Base-by-base conservation (phyloP, 1,140 invertebrate genomes). In the Drusus annulatus region DNA sequence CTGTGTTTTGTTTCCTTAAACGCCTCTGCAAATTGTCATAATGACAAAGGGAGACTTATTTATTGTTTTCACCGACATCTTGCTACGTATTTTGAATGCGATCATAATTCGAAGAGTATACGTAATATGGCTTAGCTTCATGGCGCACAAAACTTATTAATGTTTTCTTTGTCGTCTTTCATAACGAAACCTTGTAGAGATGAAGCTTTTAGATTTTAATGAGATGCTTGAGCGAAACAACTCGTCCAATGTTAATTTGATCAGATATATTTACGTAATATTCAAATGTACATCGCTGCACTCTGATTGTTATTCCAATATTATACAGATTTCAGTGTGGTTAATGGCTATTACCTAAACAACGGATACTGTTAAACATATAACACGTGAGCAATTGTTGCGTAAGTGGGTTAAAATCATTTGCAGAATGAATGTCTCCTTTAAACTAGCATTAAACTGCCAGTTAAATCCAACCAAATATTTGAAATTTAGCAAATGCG, bases 1-100 rank as follows among this genome's bases (percentile, higher is more conserved):
- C 65, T 51, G n/a, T 45, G 31, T 69, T 50, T 51, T 69, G 13
- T 69, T 69, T 69, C 21, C 65, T 69, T 69, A 50, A 69, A 69
- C 36, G 62, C 62, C 62, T 65, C 62, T 28, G 62, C 21, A 25
- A 25, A 65, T 65, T 65, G 54, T 56, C 54, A 28, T 65, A 65
- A 65, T 65, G 62, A 28, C n/a, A 28, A 21, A 28, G 62, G 19
- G 25, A 65, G 25, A 17, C 54, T 21, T 56, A 56, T 56, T 56
- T 19, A 56, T 56, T 56, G 10, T 56, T 56, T 56, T 56, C 54
- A 56, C 19, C n/a, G 54, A 56, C n/a, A 21, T 21, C 8, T 56
- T 56, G 8, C 19, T 56, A 17, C 7, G 19, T 21, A 19, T 6
- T 56, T 56, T n/a, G 54, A 21, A 56, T 4, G 54, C 13, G n/a